phyloP scores from a whole-genome alignment of 2,797 vertebrate species.

The Argya squamiceps region DNA sequence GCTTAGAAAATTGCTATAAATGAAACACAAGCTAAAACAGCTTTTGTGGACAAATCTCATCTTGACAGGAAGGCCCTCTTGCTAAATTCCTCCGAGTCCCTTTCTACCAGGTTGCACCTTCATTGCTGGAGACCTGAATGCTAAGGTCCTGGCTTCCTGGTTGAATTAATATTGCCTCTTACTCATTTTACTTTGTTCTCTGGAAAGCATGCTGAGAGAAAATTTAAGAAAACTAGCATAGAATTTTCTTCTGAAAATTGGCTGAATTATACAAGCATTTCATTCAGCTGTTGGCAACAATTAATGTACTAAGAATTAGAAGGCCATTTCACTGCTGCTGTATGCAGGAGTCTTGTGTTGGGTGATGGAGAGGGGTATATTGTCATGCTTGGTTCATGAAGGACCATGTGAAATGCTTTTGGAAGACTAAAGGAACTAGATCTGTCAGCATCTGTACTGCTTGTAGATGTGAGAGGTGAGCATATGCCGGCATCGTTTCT shows the following conservation, averaged over 20 bases:
- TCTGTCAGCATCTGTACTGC: neutral
- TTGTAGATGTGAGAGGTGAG: neutral
- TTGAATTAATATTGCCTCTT: neutral
- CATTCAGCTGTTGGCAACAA: neutral
- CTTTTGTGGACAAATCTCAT: neutral
- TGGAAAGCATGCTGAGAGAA: neutral
- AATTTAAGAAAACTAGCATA: neutral
- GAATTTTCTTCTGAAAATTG: neutral
- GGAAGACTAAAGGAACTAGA: neutral
- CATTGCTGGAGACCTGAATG: neutral
- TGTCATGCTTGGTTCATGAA: neutral
- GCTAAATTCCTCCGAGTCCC: neutral
- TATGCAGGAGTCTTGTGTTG: neutral
- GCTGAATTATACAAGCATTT: rapidly evolving
- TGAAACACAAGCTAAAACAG: neutral
- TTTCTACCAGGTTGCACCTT: neutral
- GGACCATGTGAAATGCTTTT: neutral
- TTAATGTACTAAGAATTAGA: neutral
- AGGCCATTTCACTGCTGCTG: neutral
- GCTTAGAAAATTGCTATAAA: neutral
- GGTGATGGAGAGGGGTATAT: neutral
- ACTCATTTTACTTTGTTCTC: neutral
- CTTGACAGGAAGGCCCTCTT: neutral
- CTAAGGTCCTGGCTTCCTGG: neutral
- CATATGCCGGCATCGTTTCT: neutral